phyloP scores from a whole-genome alignment of 2,888 invertebrate species.

The Metalampra italica region DNA sequence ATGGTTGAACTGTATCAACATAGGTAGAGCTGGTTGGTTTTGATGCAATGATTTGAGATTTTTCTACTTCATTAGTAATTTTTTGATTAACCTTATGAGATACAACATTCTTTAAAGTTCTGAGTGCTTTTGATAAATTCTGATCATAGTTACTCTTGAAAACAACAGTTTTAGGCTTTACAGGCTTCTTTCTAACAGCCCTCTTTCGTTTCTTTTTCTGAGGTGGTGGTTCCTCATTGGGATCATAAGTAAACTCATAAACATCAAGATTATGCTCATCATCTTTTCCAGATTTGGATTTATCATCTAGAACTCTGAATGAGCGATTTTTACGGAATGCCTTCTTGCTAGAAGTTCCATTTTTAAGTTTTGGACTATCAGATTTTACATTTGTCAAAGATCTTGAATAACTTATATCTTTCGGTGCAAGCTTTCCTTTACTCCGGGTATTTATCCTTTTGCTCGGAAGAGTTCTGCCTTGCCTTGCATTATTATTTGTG shows the following conservation, averaged over 20 bases:
- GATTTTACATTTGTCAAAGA: constrained; percentile 6
- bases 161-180: constrained; percentile 41
- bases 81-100: constrained; percentile 23
- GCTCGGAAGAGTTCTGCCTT: constrained; percentile 7
- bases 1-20: not conserved
- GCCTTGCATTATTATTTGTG: constrained; percentile 44
- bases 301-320: constrained; percentile 46
- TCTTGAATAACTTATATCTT: not conserved
- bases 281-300: constrained; percentile 19
- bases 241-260: constrained; percentile 72
- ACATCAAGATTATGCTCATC: constrained; percentile 45
- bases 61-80: not conserved
- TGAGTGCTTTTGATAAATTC: constrained; percentile 56
- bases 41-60: not conserved
- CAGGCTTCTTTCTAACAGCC: constrained; percentile 36
- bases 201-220: constrained; percentile 61
- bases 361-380: not conserved
- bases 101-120: constrained; percentile 44
- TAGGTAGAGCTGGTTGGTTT: not conserved
- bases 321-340: constrained; percentile 35
- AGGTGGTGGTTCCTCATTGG: constrained; percentile 60
- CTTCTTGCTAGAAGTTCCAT: constrained; percentile 17
- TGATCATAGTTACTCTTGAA: constrained; percentile 55
- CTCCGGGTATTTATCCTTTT: constrained; percentile 1
- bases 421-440: not conserved